A percentile compares a stretch with the other conserved stretches of the same genome.
Conservation (phyloP, 2,113 vertebrate species). For the Hypomesus transpacificus region DNA sequence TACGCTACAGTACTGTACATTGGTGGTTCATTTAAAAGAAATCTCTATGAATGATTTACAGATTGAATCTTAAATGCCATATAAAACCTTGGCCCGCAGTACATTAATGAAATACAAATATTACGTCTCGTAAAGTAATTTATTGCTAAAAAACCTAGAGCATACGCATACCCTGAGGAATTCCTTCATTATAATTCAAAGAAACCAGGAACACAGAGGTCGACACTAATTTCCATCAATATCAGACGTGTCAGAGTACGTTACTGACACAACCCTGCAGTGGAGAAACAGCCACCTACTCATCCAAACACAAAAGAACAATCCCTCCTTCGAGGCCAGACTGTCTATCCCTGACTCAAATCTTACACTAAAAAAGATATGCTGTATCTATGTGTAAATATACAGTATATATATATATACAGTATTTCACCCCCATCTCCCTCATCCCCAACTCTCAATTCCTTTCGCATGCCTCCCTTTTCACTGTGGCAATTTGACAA, state of each 20-base stretch:
- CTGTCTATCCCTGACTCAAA: background rate
- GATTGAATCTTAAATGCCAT: conserved; percentile 23
- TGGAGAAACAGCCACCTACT: conserved; percentile 37
- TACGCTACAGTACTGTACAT: too few relatives aligned
- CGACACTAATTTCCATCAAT: conserved; percentile 52
- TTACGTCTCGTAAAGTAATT: conserved; percentile 35
- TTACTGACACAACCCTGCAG: conserved; percentile 29
- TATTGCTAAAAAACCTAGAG: conserved; percentile 1
- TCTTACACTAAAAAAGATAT: too few relatives aligned
- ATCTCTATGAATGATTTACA: background rate
- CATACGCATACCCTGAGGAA: conserved; percentile 14
- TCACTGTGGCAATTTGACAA: conserved; percentile 44
- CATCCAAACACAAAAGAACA: conserved; percentile 28
- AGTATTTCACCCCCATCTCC: conserved; percentile 19
- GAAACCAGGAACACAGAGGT: conserved; percentile 23
- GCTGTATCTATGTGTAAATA: too few relatives aligned
- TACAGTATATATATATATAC: background rate
- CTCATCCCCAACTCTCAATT: conserved; percentile 15
- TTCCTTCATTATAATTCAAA: conserved; percentile 33
- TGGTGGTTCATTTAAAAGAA: background rate
- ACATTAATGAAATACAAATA: conserved; percentile 23
- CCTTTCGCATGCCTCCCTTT: conserved; percentile 19
- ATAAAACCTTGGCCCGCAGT: conserved; percentile 15
- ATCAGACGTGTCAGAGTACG: conserved; percentile 49
- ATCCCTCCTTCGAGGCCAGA: conserved; percentile 12